Evolutionary conservation across 1,140 invertebrate genomes (phyloP), one percentile per base, ranked within the genome.

Genomic region (Eupeodes corollae): DNA sequence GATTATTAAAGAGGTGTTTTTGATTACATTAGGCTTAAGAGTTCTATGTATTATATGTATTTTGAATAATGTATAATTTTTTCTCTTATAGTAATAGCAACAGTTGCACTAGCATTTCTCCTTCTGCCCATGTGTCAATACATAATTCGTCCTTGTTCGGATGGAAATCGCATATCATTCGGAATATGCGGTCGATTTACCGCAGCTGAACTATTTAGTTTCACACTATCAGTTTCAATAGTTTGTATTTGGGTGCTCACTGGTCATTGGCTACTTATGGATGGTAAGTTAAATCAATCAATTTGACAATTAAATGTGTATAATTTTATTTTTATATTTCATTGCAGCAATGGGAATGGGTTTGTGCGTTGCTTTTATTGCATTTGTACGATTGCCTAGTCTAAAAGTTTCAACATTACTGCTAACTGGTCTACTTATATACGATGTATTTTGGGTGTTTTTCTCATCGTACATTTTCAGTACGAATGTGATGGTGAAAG

Each of bases 391-490:
- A 41, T 75, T 98, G 61, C 94, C 93, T 35, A 95, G 91, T 70
- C 76, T 97, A 41, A 97, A 97, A 73, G 94, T 98, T 51, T 97
- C 93, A 18, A 97, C 93, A 14, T 72, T 97, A 51, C 77, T 97
- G 46, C 78, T 97, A 52, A 93, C 92, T 39, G 93, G 92, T 30
- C 77, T 97, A 54, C 80, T 97, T 38, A 86, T 98, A 40, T 98
- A 98, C 67, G 93, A 98, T 72, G 92, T 97, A 30, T 96, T 98
- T 73, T 97, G 93, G 93, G 93, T 97, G 18, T 97, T 98, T 72
- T 97, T 97, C 75, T 96, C 92, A 6, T 94, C 91, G 0, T 97
- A 96, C 64, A 93, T 98, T 63, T 98, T 97, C 75, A 97, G 90
- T 73, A 91, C 93, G 60, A 98, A 98, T 67, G 65, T 98, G 46